phyloP scores from a whole-genome alignment of 2,797 vertebrate species.

The Chrysocyon brachyurus region DNA sequence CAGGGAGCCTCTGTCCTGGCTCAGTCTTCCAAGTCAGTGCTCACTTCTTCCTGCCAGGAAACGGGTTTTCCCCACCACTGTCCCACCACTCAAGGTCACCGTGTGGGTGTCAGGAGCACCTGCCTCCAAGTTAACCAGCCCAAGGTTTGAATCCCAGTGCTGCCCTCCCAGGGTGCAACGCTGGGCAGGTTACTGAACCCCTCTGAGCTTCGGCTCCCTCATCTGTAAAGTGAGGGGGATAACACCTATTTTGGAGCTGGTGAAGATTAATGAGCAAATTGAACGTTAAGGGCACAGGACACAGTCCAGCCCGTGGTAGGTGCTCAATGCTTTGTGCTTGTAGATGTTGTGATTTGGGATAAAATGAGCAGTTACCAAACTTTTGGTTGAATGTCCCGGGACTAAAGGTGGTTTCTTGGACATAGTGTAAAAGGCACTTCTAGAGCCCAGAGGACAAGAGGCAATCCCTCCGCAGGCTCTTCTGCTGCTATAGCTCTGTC shows the following conservation, averaged over 20 bases:
- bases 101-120: neutral
- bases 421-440: neutral
- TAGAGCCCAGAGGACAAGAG: neutral
- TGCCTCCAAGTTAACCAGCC: neutral
- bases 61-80: rapidly evolving
- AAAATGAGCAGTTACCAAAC: neutral
- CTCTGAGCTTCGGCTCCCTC: neutral
- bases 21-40: neutral
- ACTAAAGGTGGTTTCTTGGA: neutral
- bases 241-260: neutral
- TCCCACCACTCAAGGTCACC: neutral
- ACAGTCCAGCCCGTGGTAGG: neutral
- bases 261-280: neutral
- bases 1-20: neutral
- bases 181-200: neutral
- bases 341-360: neutral
- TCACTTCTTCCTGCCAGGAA: neutral
- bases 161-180: neutral
- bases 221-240: neutral
- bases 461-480: rapidly evolving
- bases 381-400: neutral
- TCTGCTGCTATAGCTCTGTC: neutral
- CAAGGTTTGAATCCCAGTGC: neutral
- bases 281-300: neutral
- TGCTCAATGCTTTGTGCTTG: neutral